Evolutionary conservation across 2,888 invertebrate species (phyloP), one percentile per base, ranked within the genome.

Genomic region (Caenorhabditis macrosperma): DNA sequence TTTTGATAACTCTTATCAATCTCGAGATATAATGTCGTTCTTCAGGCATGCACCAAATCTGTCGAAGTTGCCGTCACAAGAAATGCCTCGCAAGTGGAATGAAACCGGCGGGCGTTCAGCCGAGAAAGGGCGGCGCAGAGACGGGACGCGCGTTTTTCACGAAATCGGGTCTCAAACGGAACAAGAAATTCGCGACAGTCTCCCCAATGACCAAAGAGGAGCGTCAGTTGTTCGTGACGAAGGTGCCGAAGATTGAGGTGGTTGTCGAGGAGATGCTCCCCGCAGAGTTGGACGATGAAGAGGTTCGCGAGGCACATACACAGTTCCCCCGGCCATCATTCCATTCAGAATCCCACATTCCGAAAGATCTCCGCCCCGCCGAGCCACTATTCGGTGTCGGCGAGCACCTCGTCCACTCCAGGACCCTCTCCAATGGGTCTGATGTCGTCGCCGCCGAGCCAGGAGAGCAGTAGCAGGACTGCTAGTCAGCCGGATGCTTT

Each of bases 51-150:
- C 85, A 84, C 30, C 85, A 88, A 69, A 85, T 88, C 15, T 89
- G 89, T 55, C 84, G 88, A 35, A 55, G 81, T 9, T 89, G 89
- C 64, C 86, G 89, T 5, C 83, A 81, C 59, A 55, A 57, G 15
- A 86, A 87, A 38, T 89, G 89, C 57, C 24, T 87, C 17, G 22
- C 55, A 2, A 78, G 82, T n/a, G 89, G 89, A 26, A 89, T 89
- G 89, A 84, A 88, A 20, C 74, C 61, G 17, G 61, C 72, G 1
- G 76, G 85, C 78, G 79, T 88, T 7, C 88, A 87, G 63, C 84
- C 86, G n/a, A 81, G 82, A 24, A 61, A 83, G 10, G 55, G 61
- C 0, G 52, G 44, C 7, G 59, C 61, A 1, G 80, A 82, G 20
- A 61, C 59, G 20, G 69, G 74, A 22, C 61, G 89, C 28, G 63